Conservation (phyloP, 2,113 vertebrate species). For the Struthio camelus region DNA sequence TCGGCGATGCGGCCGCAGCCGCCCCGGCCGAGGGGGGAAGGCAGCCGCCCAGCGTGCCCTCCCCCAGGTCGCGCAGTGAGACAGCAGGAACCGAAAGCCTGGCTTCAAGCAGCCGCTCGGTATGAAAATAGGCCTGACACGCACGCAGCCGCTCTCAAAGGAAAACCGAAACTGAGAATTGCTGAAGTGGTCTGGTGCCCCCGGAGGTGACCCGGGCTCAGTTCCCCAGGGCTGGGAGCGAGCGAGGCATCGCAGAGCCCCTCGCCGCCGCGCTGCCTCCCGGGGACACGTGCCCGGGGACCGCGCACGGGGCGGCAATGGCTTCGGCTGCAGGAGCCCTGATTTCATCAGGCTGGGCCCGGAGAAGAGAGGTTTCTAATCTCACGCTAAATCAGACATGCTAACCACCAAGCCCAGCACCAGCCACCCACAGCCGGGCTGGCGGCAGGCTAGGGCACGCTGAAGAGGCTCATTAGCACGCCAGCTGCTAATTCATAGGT, state of each 20-base stretch:
- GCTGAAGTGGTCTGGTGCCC: slow-evolving; percentile 58
- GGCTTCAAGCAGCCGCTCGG: slow-evolving; percentile 55
- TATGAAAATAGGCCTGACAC: slow-evolving; percentile 62
- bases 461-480: not conserved
- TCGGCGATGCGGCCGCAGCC: not conserved
- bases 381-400: not conserved
- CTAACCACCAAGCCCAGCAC: not conserved
- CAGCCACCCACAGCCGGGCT: not conserved
- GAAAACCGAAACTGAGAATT: slow-evolving; percentile 76
- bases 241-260: not conserved
- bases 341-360: not conserved
- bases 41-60: not conserved
- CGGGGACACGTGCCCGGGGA: not conserved
- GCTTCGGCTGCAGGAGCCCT: not conserved
- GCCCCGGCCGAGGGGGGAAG: not conserved
- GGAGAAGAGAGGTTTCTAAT: not conserved
- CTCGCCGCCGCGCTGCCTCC: not conserved
- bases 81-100: slow-evolving; percentile 76
- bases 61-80: not conserved
- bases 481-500: slow-evolving; percentile 23
- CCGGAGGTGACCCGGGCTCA: slow-evolving; percentile 40
- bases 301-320: not conserved
- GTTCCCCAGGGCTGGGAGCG: slow-evolving; percentile 47
- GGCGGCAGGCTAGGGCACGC: not conserved
- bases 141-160: slow-evolving; percentile 69